phyloP scores from a whole-genome alignment of 2,113 vertebrate genomes.

The Mastomys coucha region DNA sequence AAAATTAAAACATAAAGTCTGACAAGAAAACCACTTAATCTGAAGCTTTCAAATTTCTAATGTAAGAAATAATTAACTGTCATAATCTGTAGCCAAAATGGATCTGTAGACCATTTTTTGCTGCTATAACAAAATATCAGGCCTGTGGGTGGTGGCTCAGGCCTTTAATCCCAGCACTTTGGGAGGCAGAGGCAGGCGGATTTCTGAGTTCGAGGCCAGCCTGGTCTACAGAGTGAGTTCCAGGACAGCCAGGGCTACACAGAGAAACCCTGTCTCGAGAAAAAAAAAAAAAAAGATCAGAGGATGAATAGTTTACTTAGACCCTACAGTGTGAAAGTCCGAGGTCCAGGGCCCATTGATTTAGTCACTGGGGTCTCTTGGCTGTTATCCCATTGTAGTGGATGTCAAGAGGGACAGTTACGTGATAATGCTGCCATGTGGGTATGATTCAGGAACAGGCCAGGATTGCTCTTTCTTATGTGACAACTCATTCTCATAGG shows the following conservation, averaged over 20 bases:
- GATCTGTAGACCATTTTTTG: background rate
- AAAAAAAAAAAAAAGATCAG: no score
- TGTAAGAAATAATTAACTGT: background rate
- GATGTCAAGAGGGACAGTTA: background rate
- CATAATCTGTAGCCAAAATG: background rate
- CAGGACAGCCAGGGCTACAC: no score
- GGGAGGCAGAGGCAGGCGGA: no score
- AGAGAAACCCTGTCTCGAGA: no score
- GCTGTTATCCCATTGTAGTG: background rate
- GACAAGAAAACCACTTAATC: background rate
- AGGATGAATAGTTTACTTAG: background rate
- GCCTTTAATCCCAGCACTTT: no score
- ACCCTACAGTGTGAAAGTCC: background rate
- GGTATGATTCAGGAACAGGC: background rate
- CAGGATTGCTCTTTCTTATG: no score
- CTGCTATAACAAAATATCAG: background rate
- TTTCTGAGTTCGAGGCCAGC: no score
- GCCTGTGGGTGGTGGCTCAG: no score
- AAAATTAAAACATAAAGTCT: constrained; percentile 33
- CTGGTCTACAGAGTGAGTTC: no score
- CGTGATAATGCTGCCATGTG: background rate
- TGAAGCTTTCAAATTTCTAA: constrained; percentile 19
- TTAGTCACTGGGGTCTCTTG: background rate
- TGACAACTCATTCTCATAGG: background rate
- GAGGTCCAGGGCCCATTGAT: background rate